Base-by-base conservation (phyloP, 1,140 invertebrate genomes). In the Dermatophagoides farinae region DNA sequence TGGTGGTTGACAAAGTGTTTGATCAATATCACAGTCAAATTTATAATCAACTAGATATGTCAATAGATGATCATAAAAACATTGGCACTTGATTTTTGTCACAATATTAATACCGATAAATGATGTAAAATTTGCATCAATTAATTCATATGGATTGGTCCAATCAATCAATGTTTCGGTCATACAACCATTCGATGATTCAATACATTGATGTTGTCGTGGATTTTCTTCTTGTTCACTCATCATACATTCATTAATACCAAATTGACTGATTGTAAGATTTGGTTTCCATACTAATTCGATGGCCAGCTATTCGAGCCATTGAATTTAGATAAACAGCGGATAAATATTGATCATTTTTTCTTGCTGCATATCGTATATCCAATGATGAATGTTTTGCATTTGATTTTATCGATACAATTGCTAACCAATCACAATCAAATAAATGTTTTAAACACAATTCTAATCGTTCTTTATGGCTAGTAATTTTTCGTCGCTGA, bases 101-200 rank as follows among this genome's bases (percentile, higher is more conserved):
- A 46, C 4, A 22, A 58, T 85, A 47, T 80, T 78, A 0, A 97
- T 88, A 22, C 91, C 89, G n/a, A 97, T 88, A 23, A 96, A 74
- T 0, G 91, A 83, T 0, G 91, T 96, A 73, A 86, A 89, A 68
- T 97, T 97, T 9, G 91, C 85, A 74, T 97, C 96, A 0, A 97
- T 87, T 80, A 92, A 86, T n/a, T 55, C 4, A 65, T 90, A 89
- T 0, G 91, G 91, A 58, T 38, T n/a, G 6, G 82, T 80, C 70
- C 83, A 88, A 57, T 58, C 43, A 14, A 58, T 44, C 6, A 31
- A 14, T 38, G 47, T 16, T 6, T 58, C 57, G 1, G 57, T 58
- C 10, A 46, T 18, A 49, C 57, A 58, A 69, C 70, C 31, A 31
- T 31, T 70, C 66, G 66, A 67, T 66, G 68, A 57, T 23, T 51